Percentiles rank a stretch among this genome's conserved stretches.
Evolutionary conservation across 2,888 invertebrate species (phyloP).

Genomic region (Acanthosoma haemorrhoidale): DNA sequence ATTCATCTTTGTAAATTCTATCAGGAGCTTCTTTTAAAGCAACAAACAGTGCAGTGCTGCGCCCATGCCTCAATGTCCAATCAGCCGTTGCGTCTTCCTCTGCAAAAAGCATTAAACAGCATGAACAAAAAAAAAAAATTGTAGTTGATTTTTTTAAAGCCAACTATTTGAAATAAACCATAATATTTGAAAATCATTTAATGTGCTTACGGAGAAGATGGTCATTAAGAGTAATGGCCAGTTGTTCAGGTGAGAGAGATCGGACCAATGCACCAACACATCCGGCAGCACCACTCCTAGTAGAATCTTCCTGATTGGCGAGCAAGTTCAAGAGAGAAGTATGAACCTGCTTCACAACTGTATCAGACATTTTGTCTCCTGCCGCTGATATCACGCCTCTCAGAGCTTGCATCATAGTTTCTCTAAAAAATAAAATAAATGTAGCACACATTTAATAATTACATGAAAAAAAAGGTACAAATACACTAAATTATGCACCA

Average conservation of each 20-base stretch:
- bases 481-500: too few species aligned
- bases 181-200: not conserved
- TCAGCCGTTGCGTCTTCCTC: slow-evolving; percentile 59
- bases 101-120: slow-evolving; percentile 41
- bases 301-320: slow-evolving; percentile 71
- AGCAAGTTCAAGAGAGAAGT: slow-evolving; percentile 62
- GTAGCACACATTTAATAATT: too few species aligned
- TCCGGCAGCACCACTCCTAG: slow-evolving; percentile 76
- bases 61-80: slow-evolving; percentile 72
- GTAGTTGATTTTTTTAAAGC: not conserved
- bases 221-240: slow-evolving; percentile 65
- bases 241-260: slow-evolving; percentile 68
- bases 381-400: slow-evolving; percentile 77
- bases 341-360: slow-evolving; percentile 67
- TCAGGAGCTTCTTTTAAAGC: slow-evolving; percentile 78
- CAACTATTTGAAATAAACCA: not conserved
- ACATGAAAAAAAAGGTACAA: too few species aligned
- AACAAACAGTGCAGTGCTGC: slow-evolving; percentile 77
- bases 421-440: too few species aligned
- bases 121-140: too few species aligned
- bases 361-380: slow-evolving; percentile 82
- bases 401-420: slow-evolving; percentile 88
- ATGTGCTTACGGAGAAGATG: slow-evolving; percentile 61
- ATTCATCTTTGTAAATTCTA: slow-evolving; percentile 59
- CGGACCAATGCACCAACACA: slow-evolving; percentile 81